Conservation (phyloP, 2,113 vertebrate species). For the Megaleporinus macrocephalus region DNA sequence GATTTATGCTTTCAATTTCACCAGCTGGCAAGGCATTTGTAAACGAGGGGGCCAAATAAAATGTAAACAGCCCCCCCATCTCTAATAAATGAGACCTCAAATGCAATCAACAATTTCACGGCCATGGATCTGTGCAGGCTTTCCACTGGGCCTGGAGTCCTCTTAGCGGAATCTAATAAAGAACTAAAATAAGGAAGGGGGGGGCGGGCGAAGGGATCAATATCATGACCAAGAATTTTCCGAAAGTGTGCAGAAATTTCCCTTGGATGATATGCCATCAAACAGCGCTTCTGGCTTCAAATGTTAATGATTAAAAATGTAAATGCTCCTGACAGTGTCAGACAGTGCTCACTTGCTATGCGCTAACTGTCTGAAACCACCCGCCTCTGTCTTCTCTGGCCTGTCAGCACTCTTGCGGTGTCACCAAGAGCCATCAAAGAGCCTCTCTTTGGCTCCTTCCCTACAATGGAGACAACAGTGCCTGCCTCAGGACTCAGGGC, state of each 20-base stretch:
- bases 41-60: slow-evolving; percentile 61
- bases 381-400: slow-evolving; percentile 5
- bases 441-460: slow-evolving; percentile 11
- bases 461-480: not conserved
- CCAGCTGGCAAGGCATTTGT: slow-evolving; percentile 40
- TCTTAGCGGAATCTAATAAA: slow-evolving; percentile 59
- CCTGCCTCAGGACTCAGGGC: slow-evolving; percentile 1
- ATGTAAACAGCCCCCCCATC: slow-evolving; percentile 59
- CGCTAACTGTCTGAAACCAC: slow-evolving; percentile 14
- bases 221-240: slow-evolving; percentile 58
- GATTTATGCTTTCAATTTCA: slow-evolving; percentile 67
- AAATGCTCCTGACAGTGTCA: slow-evolving; percentile 36
- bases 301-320: slow-evolving; percentile 51
- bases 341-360: slow-evolving; percentile 44
- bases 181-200: not conserved
- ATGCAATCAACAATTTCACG: slow-evolving; percentile 64
- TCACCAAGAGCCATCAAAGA: slow-evolving; percentile 29
- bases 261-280: slow-evolving; percentile 45
- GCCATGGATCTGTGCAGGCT: slow-evolving; percentile 53
- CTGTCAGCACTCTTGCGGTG: slow-evolving; percentile 22
- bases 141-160: slow-evolving; percentile 50
- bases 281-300: slow-evolving; percentile 34
- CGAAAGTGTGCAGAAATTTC: slow-evolving; percentile 46
- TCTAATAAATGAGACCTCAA: slow-evolving; percentile 65
- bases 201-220: slow-evolving; percentile 56